phyloP scores from a whole-genome alignment of 2,888 invertebrate species.

The Acanthopleura granulata region DNA sequence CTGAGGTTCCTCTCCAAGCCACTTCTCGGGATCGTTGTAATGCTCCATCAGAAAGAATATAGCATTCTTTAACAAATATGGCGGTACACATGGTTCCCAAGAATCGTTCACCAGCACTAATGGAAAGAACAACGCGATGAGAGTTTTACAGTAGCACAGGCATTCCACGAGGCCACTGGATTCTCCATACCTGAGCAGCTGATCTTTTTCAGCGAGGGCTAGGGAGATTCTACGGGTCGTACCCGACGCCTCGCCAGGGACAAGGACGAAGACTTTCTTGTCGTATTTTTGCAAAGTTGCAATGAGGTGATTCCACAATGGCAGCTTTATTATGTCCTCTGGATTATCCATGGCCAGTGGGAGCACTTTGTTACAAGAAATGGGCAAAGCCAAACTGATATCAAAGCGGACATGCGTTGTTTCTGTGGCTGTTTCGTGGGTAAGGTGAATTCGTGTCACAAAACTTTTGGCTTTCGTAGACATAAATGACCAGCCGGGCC shows the following conservation, averaged over 20 bases:
- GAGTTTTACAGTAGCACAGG: not conserved
- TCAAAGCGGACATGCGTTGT: not conserved
- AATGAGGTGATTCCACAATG: constrained; percentile 1
- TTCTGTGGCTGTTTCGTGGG: not conserved
- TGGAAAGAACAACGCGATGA: not conserved
- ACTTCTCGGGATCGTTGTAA: not conserved
- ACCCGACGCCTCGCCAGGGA: not conserved
- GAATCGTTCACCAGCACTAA: not conserved
- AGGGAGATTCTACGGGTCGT: not conserved
- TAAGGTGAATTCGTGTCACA: not conserved
- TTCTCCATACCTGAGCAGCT: not conserved
- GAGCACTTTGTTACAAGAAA: not conserved
- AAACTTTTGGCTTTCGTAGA: not conserved
- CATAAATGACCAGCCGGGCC: not conserved
- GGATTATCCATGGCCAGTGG: not conserved
- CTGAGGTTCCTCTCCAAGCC: not conserved
- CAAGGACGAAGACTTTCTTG: not conserved
- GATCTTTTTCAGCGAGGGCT: constrained; percentile 3
- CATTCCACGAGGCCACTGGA: not conserved
- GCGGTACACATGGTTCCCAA: constrained; percentile 1
- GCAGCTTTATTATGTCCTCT: constrained; percentile 1
- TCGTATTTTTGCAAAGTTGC: not conserved
- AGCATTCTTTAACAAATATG: constrained; percentile 9
- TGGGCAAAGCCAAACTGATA: not conserved
- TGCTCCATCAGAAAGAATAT: constrained; percentile 1